These are phyloP conservation scores for Brienomyrus brachyistius DNA, from an alignment of 2,113 vertebrate genomes.

Conservation along the genomic window DNA sequence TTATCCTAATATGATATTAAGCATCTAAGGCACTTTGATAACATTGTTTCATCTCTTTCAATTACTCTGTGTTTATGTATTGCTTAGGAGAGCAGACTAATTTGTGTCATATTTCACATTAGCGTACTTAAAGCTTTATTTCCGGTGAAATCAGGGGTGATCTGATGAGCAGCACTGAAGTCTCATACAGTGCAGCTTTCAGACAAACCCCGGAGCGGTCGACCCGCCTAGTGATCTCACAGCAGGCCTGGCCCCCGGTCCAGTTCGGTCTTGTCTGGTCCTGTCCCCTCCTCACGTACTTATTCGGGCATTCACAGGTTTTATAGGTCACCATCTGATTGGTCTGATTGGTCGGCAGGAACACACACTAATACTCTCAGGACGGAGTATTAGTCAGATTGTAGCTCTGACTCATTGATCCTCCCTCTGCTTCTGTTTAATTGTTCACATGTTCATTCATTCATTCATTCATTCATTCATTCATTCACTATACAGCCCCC, in stretches of 20 bases:
- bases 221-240: not conserved
- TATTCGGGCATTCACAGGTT: not conserved
- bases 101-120: not conserved
- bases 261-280: not conserved
- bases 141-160: not conserved
- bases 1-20: not conserved
- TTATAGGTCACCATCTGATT: not conserved
- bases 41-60: not conserved
- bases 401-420: not conserved
- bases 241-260: not conserved
- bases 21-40: not conserved
- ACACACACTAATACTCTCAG: not conserved
- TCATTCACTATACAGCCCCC: not conserved
- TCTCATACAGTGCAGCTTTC: not conserved
- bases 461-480: not conserved
- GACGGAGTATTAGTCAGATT: not conserved
- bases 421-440: not conserved
- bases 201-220: not conserved
- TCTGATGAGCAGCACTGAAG: not conserved
- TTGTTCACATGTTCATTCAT: not conserved
- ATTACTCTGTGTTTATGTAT: not conserved
- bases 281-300: not conserved
- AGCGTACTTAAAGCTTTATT: not conserved
- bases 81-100: not conserved
- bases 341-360: not conserved